Percentiles rank a stretch among this genome's conserved stretches.
Evolutionary conservation across 2,888 invertebrate species (phyloP).

Genomic region (Scotopteryx bipunctaria): DNA sequence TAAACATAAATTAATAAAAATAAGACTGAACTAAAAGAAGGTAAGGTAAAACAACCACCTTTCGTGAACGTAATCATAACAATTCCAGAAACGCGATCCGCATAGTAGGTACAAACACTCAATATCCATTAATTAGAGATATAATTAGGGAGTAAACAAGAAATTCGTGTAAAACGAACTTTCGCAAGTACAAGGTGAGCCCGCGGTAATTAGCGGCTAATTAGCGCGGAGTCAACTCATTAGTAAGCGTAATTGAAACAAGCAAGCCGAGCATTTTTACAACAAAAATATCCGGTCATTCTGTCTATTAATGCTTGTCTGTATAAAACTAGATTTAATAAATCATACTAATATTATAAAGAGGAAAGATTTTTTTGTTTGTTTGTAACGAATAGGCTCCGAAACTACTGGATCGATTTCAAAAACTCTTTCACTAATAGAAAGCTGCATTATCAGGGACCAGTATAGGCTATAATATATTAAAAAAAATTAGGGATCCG

Average conservation of each 20-base stretch:
- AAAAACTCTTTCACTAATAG: too few relatives aligned
- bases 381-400: too few relatives aligned
- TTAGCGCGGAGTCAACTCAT: constrained; percentile 77
- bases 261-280: constrained; percentile 65
- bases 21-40: too few relatives aligned
- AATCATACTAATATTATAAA: too few relatives aligned
- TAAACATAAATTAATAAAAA: too few relatives aligned
- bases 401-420: too few relatives aligned
- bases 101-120: constrained; percentile 32
- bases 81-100: constrained; percentile 26
- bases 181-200: constrained; percentile 65
- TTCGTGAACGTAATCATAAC: too few relatives aligned
- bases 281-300: constrained; percentile 64
- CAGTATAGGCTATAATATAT: too few relatives aligned
- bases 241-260: constrained; percentile 76
- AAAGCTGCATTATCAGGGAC: too few relatives aligned
- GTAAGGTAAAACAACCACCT: too few relatives aligned
- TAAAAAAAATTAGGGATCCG: too few relatives aligned
- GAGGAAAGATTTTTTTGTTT: too few relatives aligned
- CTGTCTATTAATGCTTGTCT: constrained; percentile 40
- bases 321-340: neutral
- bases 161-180: constrained; percentile 60
- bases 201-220: constrained; percentile 79
- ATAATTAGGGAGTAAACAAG: constrained; percentile 57
- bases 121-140: constrained; percentile 47